Percentiles rank a stretch among this genome's conserved stretches.
Conservation (phyloP, 2,888 invertebrate genomes). For the Bhutanitis thaidina region DNA sequence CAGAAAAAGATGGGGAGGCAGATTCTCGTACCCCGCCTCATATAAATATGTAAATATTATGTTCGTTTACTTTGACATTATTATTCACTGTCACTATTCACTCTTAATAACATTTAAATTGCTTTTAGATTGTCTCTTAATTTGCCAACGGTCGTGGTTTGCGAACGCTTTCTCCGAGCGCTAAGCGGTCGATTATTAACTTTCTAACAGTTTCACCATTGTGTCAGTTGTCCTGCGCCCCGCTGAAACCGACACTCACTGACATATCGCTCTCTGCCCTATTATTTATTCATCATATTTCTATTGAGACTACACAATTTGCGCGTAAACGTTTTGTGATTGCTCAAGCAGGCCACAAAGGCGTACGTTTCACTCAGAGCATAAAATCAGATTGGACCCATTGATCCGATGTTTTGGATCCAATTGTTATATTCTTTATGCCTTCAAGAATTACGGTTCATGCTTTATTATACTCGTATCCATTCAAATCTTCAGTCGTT, state of each 20-base stretch:
- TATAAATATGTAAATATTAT: neutral
- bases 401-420: neutral
- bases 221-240: slow-evolving; percentile 6
- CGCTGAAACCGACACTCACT: slow-evolving; percentile 1
- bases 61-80: neutral
- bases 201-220: slow-evolving; percentile 34
- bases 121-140: slow-evolving; percentile 26
- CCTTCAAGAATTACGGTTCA: neutral
- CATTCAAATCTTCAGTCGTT: too few species aligned
- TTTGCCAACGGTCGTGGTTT: slow-evolving; percentile 31
- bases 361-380: neutral
- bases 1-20: too few species aligned
- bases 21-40: too few species aligned
- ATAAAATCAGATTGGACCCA: slow-evolving; percentile 5
- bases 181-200: slow-evolving; percentile 39
- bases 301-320: slow-evolving; percentile 13
- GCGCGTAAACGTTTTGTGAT: slow-evolving; percentile 19
- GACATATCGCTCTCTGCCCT: slow-evolving; percentile 9
- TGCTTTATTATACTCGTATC: too few species aligned
- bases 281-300: slow-evolving; percentile 21
- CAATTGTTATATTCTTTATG: neutral
- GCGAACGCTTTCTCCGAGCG: slow-evolving; percentile 35
- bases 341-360: neutral
- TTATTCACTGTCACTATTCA: slow-evolving; percentile 1
- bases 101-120: slow-evolving; percentile 17